Percentiles rank a stretch among this genome's conserved stretches.
phyloP scores from a whole-genome alignment of 2,888 invertebrate species.

The Dinocampus coccinellae region DNA sequence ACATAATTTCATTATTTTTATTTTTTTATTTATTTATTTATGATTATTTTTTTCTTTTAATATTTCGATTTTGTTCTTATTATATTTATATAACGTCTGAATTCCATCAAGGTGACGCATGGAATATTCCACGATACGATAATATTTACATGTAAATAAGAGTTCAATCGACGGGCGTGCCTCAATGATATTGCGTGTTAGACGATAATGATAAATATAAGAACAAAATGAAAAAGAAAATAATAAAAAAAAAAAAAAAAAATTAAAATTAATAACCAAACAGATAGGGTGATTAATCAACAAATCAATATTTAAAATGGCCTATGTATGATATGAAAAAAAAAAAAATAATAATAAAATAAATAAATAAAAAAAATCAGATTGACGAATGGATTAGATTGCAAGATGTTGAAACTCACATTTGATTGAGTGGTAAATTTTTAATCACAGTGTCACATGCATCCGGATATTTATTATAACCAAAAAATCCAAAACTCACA shows the following conservation, averaged over 20 bases:
- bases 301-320: neutral
- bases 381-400: neutral
- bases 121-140: conserved; percentile 22
- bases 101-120: conserved; percentile 7
- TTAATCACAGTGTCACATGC: conserved; percentile 84
- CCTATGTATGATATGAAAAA: neutral
- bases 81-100: neutral
- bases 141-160: neutral
- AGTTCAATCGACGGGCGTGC: conserved; percentile 8
- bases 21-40: neutral
- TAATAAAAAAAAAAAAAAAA: too few relatives aligned
- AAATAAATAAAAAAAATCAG: neutral
- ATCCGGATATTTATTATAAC: conserved; percentile 87
- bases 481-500: conserved; percentile 88
- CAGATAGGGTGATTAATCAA: neutral
- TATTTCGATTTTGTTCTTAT: too few relatives aligned
- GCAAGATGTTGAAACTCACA: conserved; percentile 70
- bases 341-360: too few relatives aligned
- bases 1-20: neutral
- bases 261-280: neutral
- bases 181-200: conserved; percentile 16
- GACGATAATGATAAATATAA: neutral
- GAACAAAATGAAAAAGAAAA: neutral
- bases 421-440: conserved; percentile 80
- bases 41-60: neutral